Evolutionary conservation across 2,797 vertebrate species (phyloP).

Genomic region (Pseudotriccus pelzelni): DNA sequence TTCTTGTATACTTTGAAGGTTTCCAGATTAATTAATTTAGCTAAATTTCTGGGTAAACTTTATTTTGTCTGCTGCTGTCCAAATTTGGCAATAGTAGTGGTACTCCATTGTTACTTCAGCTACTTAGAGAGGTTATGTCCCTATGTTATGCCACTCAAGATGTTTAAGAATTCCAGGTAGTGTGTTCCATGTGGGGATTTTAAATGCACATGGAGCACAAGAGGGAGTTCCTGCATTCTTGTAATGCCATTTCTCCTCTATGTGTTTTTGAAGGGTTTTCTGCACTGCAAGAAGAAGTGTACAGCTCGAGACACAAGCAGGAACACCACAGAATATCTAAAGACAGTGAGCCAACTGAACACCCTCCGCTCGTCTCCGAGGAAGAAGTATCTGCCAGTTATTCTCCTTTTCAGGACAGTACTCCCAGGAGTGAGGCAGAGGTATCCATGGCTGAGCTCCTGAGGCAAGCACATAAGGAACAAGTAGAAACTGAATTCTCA

Average conservation of each 20-base stretch:
- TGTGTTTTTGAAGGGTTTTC: slow-evolving; percentile 84
- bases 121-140: background rate
- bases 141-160: background rate
- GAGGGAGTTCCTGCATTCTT: background rate
- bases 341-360: slow-evolving; percentile 62
- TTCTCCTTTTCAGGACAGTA: slow-evolving; percentile 84
- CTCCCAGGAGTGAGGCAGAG: slow-evolving; percentile 79
- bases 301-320: slow-evolving; percentile 78
- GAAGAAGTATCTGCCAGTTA: slow-evolving; percentile 89
- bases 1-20: background rate
- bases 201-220: fast-evolving
- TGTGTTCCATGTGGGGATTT: fast-evolving
- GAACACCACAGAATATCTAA: slow-evolving; percentile 39
- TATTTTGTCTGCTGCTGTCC: background rate
- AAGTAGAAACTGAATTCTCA: slow-evolving; percentile 80
- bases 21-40: background rate
- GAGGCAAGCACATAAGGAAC: slow-evolving; percentile 81
- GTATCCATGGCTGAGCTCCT: slow-evolving; percentile 76
- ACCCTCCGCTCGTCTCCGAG: slow-evolving; percentile 88
- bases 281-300: slow-evolving; percentile 88
- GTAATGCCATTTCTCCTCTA: background rate
- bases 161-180: background rate
- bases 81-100: background rate
- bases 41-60: background rate
- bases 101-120: background rate